These are phyloP conservation scores for Brachypteracias leptosomus DNA, from an alignment of 2,113 vertebrate genomes.

Conservation along the genomic window DNA sequence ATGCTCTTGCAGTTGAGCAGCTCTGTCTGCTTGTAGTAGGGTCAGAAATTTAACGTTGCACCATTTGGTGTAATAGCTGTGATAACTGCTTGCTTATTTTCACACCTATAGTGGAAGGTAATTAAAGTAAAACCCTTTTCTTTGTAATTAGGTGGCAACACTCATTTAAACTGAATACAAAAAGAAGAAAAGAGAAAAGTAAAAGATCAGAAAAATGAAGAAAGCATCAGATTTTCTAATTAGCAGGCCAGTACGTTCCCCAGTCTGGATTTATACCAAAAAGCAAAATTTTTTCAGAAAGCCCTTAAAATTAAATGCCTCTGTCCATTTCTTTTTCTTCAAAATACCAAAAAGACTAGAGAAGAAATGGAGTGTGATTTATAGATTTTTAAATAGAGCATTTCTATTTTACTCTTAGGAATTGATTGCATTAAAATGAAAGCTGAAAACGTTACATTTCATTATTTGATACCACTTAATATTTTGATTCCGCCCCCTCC, in stretches of 20 bases:
- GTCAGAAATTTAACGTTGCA: slow-evolving; percentile 9
- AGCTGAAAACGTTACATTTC: background rate
- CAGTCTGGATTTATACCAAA: background rate
- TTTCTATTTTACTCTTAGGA: background rate
- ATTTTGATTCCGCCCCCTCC: background rate
- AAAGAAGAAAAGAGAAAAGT: background rate
- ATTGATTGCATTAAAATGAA: background rate
- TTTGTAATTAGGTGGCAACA: slow-evolving; percentile 10
- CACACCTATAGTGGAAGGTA: slow-evolving; percentile 15
- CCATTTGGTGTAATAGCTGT: slow-evolving; percentile 3
- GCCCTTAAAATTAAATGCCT: background rate
- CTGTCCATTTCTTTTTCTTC: background rate
- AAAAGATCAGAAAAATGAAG: background rate
- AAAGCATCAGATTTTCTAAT: background rate
- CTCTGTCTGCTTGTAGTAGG: background rate
- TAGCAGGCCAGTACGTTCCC: background rate
- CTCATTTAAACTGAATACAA: background rate
- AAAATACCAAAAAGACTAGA: background rate
- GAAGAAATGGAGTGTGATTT: background rate
- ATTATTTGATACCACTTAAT: background rate
- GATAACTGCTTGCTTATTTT: slow-evolving; percentile 26
- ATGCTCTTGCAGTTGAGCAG: background rate
- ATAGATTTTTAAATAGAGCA: background rate
- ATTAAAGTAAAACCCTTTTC: slow-evolving; percentile 47
- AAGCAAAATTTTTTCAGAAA: background rate